Evolutionary conservation across 2,113 vertebrate genomes (phyloP).

Genomic region (Ceyx margarethae): DNA sequence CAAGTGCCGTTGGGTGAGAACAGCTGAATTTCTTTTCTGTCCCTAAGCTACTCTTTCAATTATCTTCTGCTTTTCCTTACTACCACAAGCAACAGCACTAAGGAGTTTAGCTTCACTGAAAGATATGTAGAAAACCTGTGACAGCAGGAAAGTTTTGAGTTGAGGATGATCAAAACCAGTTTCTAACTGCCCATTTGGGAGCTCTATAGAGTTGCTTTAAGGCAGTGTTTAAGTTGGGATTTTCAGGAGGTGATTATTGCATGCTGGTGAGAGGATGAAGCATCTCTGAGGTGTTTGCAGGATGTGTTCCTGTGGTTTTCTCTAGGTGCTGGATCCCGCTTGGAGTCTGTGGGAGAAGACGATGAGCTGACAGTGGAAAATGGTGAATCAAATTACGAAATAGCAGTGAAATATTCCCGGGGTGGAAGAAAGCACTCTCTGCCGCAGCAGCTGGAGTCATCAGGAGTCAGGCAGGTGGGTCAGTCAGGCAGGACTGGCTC

Average conservation of each 20-base stretch:
- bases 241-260: background rate
- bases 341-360: slow-evolving; percentile 94
- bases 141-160: background rate
- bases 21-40: slow-evolving; percentile 37
- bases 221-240: background rate
- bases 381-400: slow-evolving; percentile 73
- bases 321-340: slow-evolving; percentile 82
- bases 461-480: slow-evolving; percentile 84
- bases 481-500: background rate
- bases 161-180: background rate
- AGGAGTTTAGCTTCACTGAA: background rate
- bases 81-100: accelerated
- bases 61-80: slow-evolving; percentile 20
- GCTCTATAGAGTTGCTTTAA: accelerated
- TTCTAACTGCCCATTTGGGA: background rate
- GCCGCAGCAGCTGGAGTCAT: slow-evolving; percentile 87
- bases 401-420: slow-evolving; percentile 77
- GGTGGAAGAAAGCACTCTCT: slow-evolving; percentile 92
- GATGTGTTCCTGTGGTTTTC: background rate
- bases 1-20: slow-evolving; percentile 25
- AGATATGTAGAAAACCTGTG: background rate
- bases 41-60: background rate
- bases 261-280: background rate
- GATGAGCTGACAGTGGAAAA: slow-evolving; percentile 90
- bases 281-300: background rate